Evolutionary conservation across 2,113 vertebrate species (phyloP).

Genomic region (Archocentrus centrarchus): DNA sequence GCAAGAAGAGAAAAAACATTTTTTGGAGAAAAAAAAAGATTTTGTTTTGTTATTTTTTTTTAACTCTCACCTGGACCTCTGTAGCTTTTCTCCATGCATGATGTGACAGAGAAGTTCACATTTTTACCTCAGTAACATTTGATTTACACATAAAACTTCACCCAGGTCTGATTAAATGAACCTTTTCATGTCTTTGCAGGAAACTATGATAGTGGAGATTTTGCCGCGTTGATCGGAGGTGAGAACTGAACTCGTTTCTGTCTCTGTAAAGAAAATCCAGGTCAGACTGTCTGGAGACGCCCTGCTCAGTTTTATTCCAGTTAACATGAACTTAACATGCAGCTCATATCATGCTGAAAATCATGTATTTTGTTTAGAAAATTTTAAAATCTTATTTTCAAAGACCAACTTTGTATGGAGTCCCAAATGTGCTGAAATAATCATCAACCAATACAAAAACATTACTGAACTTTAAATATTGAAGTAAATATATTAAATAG

Average conservation of each 20-base stretch:
- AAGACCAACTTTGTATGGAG: not conserved
- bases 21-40: not conserved
- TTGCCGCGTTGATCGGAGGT: slow-evolving; percentile 56
- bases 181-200: slow-evolving; percentile 8
- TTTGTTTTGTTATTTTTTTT: not conserved
- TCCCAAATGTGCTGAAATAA: not conserved
- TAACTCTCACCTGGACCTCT: not conserved
- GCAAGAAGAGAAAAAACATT: too few species aligned
- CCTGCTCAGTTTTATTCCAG: not conserved
- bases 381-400: not conserved
- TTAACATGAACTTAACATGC: not conserved
- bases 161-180: not conserved
- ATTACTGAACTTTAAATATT: not conserved
- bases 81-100: not conserved
- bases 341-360: too few species aligned
- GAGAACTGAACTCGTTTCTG: not conserved
- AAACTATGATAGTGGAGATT: not conserved
- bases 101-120: not conserved
- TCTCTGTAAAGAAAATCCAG: not conserved
- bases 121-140: not conserved
- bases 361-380: not conserved
- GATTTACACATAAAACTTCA: not conserved
- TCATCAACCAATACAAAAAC: not conserved
- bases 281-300: not conserved
- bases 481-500: not conserved